Percentiles rank a stretch among this genome's conserved stretches.
Conservation (phyloP, 2,797 vertebrate genomes). For the Octomys mimax region DNA sequence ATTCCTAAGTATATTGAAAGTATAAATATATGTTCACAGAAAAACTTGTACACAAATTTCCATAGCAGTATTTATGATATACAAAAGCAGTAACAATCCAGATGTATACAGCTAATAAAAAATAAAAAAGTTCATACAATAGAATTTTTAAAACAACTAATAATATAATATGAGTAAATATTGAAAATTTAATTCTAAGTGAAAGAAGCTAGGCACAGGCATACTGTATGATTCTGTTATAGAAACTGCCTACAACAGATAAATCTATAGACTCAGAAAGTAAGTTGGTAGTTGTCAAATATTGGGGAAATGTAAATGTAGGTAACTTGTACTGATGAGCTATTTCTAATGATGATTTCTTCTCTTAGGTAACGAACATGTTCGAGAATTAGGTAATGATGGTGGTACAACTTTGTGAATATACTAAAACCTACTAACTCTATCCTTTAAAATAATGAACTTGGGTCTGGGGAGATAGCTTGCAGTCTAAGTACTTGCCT, state of each 20-base stretch:
- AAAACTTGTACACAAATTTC: not conserved
- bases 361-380: not conserved
- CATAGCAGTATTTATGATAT: not conserved
- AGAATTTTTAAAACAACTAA: not conserved
- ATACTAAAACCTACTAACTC: not conserved
- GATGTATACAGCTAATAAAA: not conserved
- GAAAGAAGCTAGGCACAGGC: not conserved
- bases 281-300: not conserved
- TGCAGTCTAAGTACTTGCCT: too few species aligned
- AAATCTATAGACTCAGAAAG: not conserved
- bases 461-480: not conserved
- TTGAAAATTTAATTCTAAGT: not conserved
- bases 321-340: not conserved
- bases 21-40: not conserved
- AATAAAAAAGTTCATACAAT: not conserved
- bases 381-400: not conserved
- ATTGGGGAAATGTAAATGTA: not conserved
- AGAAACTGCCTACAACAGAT: not conserved
- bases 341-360: not conserved
- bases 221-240: not conserved
- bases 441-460: not conserved
- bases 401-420: not conserved
- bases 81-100: constrained; percentile 14
- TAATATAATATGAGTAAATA: not conserved
- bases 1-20: not conserved